Conservation (phyloP, 2,797 vertebrate species). For the Numenius phaeopus region DNA sequence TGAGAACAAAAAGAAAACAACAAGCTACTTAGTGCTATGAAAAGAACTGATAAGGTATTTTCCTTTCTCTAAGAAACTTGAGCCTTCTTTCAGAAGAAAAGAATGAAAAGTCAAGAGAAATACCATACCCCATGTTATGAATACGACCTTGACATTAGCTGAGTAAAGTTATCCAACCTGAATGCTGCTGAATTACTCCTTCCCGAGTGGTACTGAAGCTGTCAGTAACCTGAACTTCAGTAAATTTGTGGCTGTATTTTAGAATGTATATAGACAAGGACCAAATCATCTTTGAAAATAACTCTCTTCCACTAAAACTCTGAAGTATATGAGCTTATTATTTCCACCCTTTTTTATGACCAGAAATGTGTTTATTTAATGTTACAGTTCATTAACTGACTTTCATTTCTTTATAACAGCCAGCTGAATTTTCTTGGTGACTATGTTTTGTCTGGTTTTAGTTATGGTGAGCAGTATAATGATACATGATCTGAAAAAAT, state of each 20-base stretch:
- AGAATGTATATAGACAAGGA: not conserved
- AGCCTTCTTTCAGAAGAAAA: not conserved
- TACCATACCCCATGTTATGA: not conserved
- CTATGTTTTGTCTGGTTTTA: not conserved
- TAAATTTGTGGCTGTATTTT: not conserved
- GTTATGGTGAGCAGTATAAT: not conserved
- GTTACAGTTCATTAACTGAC: not conserved
- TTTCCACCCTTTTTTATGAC: not conserved
- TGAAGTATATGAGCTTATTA: not conserved
- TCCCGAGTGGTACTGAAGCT: not conserved
- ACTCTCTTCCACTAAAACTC: not conserved
- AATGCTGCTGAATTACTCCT: not conserved
- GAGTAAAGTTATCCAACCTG: not conserved
- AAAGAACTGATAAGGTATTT: not conserved
- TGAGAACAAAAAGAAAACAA: not conserved
- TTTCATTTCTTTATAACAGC: not conserved
- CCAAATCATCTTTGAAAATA: not conserved
- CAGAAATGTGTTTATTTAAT: not conserved
- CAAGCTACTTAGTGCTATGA: not conserved
- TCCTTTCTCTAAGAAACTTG: not conserved
- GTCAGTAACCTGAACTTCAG: not conserved
- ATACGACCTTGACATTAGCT: not conserved
- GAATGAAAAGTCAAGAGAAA: not conserved
- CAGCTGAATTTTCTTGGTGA: not conserved
- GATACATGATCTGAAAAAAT: not conserved